phyloP scores from a whole-genome alignment of 2,888 invertebrate species.

The Marasmarcha lunaedactyla region DNA sequence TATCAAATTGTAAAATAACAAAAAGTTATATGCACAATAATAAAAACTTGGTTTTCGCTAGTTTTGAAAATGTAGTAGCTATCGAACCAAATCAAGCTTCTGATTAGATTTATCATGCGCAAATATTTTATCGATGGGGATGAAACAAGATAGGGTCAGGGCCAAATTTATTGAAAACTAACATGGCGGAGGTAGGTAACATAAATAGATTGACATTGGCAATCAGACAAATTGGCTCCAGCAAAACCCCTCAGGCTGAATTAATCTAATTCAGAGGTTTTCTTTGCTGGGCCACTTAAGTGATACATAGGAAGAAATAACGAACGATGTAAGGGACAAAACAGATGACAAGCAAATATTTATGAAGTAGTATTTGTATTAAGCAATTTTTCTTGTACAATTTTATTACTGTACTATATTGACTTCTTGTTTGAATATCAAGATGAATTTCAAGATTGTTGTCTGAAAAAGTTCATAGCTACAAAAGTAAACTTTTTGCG shows the following conservation, averaged over 20 bases:
- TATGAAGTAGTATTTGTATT: not conserved
- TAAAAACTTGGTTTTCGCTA: too few relatives aligned
- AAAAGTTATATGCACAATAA: too few relatives aligned
- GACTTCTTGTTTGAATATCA: too few relatives aligned
- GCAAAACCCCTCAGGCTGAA: constrained; percentile 60
- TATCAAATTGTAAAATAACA: too few relatives aligned
- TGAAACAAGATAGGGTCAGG: constrained; percentile 56
- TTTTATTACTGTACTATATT: not conserved
- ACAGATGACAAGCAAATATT: constrained; percentile 2
- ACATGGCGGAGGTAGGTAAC: constrained; percentile 47
- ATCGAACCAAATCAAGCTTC: constrained; percentile 9
- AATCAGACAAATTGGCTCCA: constrained; percentile 72
- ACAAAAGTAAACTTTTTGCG: too few relatives aligned
- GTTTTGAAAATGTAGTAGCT: too few relatives aligned
- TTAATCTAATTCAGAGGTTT: constrained; percentile 65
- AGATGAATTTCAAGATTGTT: too few relatives aligned
- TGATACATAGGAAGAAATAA: constrained; percentile 33
- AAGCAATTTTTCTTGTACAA: not conserved
- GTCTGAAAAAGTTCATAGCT: too few relatives aligned
- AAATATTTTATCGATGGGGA: constrained; percentile 67
- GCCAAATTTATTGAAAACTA: constrained; percentile 57
- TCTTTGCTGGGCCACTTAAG: constrained; percentile 60
- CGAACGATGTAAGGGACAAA: constrained; percentile 16
- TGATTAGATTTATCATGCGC: constrained; percentile 66
- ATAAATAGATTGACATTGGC: constrained; percentile 59